Conservation (phyloP, 2,888 invertebrate species). For the Brachylomia viminalis region DNA sequence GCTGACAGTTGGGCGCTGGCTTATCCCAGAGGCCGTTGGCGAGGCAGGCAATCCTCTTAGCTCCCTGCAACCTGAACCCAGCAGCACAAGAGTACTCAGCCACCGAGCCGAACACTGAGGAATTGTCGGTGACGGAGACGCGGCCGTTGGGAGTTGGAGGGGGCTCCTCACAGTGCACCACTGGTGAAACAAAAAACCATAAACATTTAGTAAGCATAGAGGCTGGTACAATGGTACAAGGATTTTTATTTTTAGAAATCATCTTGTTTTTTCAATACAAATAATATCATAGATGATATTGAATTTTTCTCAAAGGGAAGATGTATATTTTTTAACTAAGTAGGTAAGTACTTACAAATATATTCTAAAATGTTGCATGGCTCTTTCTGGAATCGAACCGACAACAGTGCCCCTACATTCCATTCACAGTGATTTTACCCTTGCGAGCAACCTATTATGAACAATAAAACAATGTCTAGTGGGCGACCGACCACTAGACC, state of each 20-base stretch:
- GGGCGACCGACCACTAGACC: no score
- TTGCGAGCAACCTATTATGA: no score
- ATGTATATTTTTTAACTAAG: no score
- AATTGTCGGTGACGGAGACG: slow-evolving; percentile 89
- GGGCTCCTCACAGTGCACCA: slow-evolving; percentile 93
- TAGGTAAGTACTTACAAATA: background rate
- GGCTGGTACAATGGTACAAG: no score
- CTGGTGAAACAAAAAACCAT: slow-evolving; percentile 78
- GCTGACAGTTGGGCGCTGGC: slow-evolving; percentile 93
- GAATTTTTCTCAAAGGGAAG: no score
- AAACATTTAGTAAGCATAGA: background rate
- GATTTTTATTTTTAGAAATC: background rate
- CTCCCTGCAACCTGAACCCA: slow-evolving; percentile 93
- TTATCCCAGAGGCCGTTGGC: slow-evolving; percentile 95
- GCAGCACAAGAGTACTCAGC: slow-evolving; percentile 94
- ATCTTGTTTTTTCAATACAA: background rate
- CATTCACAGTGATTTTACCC: no score
- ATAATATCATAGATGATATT: no score
- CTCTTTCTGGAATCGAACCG: background rate
- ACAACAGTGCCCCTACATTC: no score
- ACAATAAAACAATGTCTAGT: no score
- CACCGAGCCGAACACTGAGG: slow-evolving; percentile 92
- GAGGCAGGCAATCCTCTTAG: slow-evolving; percentile 92
- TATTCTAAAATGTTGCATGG: background rate
- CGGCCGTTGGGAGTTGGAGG: slow-evolving; percentile 92